A percentile compares a stretch with the other conserved stretches of the same genome.
Conservation (phyloP, 2,797 vertebrate species). For the Hemitrygon akajei region DNA sequence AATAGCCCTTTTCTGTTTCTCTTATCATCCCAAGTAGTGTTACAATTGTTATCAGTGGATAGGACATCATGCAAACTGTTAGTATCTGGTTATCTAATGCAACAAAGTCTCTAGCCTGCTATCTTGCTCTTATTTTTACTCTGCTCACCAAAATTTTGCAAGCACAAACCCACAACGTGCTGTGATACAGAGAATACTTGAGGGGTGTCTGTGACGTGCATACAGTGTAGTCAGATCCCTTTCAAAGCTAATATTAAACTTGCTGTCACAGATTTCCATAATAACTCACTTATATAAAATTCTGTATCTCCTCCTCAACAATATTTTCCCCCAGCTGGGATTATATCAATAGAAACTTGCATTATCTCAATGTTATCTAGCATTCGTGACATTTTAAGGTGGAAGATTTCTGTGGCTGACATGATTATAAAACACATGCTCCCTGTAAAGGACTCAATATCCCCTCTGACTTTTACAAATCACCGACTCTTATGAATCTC, state of each 20-base stretch:
- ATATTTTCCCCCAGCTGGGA: neutral
- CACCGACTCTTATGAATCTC: no score
- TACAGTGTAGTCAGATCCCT: neutral
- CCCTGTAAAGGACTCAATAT: no score
- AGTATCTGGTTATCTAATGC: neutral
- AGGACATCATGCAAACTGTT: neutral
- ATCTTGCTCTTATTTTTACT: neutral
- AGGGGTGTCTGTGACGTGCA: neutral
- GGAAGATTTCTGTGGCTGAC: neutral
- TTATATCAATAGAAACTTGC: neutral
- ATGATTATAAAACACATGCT: neutral
- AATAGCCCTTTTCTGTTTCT: neutral
- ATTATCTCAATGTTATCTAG: neutral
- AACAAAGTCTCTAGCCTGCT: neutral
- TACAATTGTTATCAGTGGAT: neutral
- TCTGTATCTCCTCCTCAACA: neutral
- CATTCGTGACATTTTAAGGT: neutral
- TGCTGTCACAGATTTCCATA: neutral
- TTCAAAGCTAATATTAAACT: neutral
- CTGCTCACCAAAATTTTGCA: neutral
- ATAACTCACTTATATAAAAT: neutral
- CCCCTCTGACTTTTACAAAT: no score
- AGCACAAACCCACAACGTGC: neutral
- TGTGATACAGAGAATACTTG: neutral
- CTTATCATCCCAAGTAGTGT: neutral